A percentile compares a stretch with the other conserved stretches of the same genome.
phyloP scores from a whole-genome alignment of 1,140 invertebrate genomes.

The Diachasma alloeum region DNA sequence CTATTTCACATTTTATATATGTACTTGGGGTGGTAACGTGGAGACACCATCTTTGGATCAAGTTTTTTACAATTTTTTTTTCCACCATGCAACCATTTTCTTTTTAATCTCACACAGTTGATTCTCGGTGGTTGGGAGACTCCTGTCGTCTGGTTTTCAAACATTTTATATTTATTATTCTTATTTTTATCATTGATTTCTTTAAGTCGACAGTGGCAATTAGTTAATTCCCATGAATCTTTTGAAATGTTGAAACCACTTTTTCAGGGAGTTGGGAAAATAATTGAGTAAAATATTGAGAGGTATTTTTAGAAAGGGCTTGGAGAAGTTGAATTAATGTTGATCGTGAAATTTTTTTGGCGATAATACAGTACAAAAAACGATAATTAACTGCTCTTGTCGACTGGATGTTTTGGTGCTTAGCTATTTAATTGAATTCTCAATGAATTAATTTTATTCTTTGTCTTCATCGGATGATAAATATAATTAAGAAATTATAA shows the following conservation, averaged over 20 bases:
- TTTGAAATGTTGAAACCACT: background rate
- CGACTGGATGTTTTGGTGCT: background rate
- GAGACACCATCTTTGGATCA: constrained; percentile 1
- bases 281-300: background rate
- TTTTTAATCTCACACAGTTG: background rate
- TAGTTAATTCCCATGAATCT: constrained; percentile 1
- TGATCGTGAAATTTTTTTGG: background rate
- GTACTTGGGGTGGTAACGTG: background rate
- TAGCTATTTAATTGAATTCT: too few relatives aligned
- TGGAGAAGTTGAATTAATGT: background rate
- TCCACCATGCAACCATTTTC: background rate
- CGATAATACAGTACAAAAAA: background rate
- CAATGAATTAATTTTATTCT: too few relatives aligned
- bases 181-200: background rate
- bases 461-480: too few relatives aligned
- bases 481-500: too few relatives aligned
- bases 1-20: constrained; percentile 6
- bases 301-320: background rate
- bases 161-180: constrained; percentile 1
- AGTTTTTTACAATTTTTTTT: background rate
- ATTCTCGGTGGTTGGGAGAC: background rate
- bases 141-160: constrained; percentile 5
- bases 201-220: background rate
- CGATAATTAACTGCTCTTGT: background rate
- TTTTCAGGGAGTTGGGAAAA: background rate